Percentiles rank a stretch among this genome's conserved stretches.
These are phyloP conservation scores for Campoletis raptor DNA, from an alignment of 2,888 invertebrate genomes.

Conservation along the genomic window DNA sequence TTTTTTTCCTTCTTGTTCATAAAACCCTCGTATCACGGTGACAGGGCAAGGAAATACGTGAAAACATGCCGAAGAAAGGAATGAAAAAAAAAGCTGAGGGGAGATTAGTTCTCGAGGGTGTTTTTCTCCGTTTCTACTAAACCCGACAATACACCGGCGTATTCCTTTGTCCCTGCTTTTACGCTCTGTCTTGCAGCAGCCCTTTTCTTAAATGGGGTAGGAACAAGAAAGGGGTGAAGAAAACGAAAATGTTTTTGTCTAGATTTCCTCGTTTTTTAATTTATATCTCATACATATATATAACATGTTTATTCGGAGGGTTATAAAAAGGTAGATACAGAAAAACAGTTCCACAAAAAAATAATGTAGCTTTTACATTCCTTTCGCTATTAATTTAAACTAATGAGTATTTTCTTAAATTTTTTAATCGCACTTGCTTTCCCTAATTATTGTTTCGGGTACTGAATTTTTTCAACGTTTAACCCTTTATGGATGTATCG, in stretches of 20 bases:
- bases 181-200: conserved; percentile 39
- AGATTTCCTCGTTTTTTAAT: not conserved
- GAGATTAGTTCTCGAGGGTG: conserved; percentile 64
- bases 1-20: conserved; percentile 5
- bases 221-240: conserved; percentile 19
- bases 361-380: not conserved
- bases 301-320: not conserved
- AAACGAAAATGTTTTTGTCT: conserved; percentile 33
- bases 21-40: conserved; percentile 32
- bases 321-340: not conserved
- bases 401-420: not conserved
- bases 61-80: conserved; percentile 35
- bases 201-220: conserved; percentile 53
- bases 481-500: not conserved
- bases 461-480: not conserved
- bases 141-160: conserved; percentile 57
- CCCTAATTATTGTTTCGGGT: too few species aligned
- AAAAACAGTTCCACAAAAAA: not conserved
- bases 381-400: not conserved
- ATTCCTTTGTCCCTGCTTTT: conserved; percentile 58
- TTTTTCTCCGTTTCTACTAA: conserved; percentile 54
- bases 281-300: not conserved
- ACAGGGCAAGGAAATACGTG: conserved; percentile 38
- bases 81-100: conserved; percentile 2
- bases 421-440: not conserved